Evolutionary conservation across 2,888 invertebrate genomes (phyloP), one percentile per base, ranked within the genome.

Genomic region (Hofmannophila pseudospretella): DNA sequence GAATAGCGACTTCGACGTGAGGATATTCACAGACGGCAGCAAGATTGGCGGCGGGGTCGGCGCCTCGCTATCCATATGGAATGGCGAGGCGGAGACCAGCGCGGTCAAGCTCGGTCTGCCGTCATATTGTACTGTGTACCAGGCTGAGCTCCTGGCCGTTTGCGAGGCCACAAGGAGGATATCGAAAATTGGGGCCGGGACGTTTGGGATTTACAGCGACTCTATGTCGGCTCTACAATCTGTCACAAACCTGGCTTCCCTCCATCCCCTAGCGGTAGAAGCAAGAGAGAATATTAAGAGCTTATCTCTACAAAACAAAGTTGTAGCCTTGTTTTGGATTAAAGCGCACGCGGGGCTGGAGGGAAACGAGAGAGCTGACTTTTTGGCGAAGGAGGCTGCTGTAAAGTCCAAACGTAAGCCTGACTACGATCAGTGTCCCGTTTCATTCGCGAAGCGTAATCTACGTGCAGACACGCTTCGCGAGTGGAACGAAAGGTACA

Each of bases 341-440:
- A 42, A 38, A n/a, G 46, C 40, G 0, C 49, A 46, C 19, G 43
- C 22, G 0, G 44, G 42, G 2, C 1, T 40, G n/a, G 36, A 22
- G 7, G 45, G 42, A 0, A 45, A 45, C 8, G 48, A 44, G 9
- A 8, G 41, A 0, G 48, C 48, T 0, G 45, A 49, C 11, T 8
- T 19, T 3, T 30, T 39, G 1, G 48, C 49, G 0, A 45, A 45
- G 19, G 9, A 23, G 9, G 27, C 39, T 7, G 32, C 31, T 1
- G 22, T 19, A 34, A 36, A 23, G 1, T 1, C 1, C 2, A 23
- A 23, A n/a, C 8, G 1, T 2, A 23, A n/a, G 4, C 23, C 23
- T 32, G 30, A 36, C 30, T 40, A 37, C 37, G 37, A 39, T 28
- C 32, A 32, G 32, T 35, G 37, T 40, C 41, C 41, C 29, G 33